Evolutionary conservation across 1,140 invertebrate species (phyloP).

Genomic region (Ceratosolen solmsi): DNA sequence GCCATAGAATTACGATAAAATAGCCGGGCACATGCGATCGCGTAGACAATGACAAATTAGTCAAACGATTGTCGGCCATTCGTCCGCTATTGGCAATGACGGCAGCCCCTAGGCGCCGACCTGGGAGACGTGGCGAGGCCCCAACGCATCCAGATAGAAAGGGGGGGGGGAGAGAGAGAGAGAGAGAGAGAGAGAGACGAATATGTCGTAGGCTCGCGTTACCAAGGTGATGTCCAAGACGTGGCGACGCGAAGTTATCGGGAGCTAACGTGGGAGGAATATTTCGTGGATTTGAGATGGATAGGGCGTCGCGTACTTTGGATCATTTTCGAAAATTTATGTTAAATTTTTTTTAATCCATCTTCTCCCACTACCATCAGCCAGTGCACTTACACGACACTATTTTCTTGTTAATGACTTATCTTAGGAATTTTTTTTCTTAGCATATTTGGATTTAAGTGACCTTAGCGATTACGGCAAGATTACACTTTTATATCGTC

Average conservation of each 20-base stretch:
- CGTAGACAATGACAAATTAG: slow-evolving; percentile 65
- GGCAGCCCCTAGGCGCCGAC: not conserved
- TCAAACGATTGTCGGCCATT: slow-evolving; percentile 32
- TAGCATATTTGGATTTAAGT: not conserved
- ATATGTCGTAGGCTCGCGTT: too few species aligned
- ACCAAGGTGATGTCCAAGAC: not conserved
- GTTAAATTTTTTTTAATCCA: not conserved
- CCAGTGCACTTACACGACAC: not conserved
- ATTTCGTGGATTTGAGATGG: not conserved
- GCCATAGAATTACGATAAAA: slow-evolving; percentile 22
- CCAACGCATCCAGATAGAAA: not conserved
- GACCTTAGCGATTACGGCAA: not conserved
- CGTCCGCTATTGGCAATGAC: slow-evolving; percentile 28
- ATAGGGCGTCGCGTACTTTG: not conserved
- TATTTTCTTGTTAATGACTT: not conserved
- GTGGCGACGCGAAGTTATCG: not conserved
- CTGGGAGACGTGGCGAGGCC: not conserved
- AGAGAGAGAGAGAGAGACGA: not conserved
- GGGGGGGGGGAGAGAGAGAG: not conserved
- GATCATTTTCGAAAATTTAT: not conserved
- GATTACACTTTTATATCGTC: not conserved
- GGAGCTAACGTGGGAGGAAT: slow-evolving; percentile 32
- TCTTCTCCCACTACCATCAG: not conserved
- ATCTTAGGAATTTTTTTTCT: not conserved
- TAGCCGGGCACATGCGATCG: not conserved